Evolutionary conservation across 2,888 invertebrate species (phyloP), one percentile per base, ranked within the genome.

Genomic region (Crocallis elinguaria): DNA sequence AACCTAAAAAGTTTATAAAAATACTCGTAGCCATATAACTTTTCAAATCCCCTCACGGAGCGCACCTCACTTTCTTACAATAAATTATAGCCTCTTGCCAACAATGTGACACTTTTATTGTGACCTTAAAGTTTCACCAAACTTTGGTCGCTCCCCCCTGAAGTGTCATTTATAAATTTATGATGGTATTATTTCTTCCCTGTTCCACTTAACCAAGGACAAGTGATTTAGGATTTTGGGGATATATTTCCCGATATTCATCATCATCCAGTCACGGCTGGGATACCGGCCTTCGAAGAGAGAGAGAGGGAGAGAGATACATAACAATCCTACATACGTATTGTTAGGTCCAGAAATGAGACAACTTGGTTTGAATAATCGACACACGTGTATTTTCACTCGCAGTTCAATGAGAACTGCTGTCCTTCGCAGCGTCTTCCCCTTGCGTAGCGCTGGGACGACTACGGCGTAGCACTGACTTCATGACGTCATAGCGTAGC

Each of bases 101-200:
- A 72, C 70, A 59, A 68, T 73, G 70, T 75, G 82, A 78, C 83
- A 75, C 63, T 83, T 84, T 83, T 81, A 84, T 80, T 78, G 79
- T 78, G 70, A 79, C 82, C 83, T 82, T 80, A 75, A 77, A 81
- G 82, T 76, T 84, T 68, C 66, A 67, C 59, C 69, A 77, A 80
- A 69, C 78, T 82, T 64, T 65, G 64, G 69, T 72, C 69, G 56
- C 64, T n/a, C 68, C 69, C 73, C 73, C 68, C 65, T 66, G 70
- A 79, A 78, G 71, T 81, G 84, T 79, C 79, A 79, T 80, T 78
- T 80, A 78, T 74, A 70, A 84, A 83, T 86, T 84, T 82, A 86
- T 75, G 75, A 71, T 72, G 72, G 74, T 77, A 80, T 79, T 80
- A 77, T 77, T 73, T 73, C 67, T 68, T 65, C 60, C 65, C 60